These are phyloP conservation scores for Medauroidea extradentata DNA, from an alignment of 1,140 invertebrate species.

Conservation along the genomic window DNA sequence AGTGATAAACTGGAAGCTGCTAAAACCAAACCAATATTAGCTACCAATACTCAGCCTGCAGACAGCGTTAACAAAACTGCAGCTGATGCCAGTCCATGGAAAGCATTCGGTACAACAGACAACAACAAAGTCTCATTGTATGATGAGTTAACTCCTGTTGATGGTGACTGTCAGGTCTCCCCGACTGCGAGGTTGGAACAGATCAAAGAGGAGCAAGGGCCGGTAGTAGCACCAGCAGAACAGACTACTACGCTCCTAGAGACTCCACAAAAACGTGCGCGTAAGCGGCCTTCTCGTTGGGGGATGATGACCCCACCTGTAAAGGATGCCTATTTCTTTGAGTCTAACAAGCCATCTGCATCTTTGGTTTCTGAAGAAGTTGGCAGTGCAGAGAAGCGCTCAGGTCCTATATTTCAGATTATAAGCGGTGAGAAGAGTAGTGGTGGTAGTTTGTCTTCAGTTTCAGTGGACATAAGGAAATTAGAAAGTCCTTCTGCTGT, in stretches of 20 bases:
- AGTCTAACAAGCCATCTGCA: too few species aligned
- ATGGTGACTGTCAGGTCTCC: background rate
- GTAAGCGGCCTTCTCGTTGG: constrained; percentile 12
- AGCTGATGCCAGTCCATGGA: background rate
- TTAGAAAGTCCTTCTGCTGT: too few species aligned
- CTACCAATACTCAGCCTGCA: too few species aligned
- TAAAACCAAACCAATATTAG: too few species aligned
- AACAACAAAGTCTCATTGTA: background rate
- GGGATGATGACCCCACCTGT: constrained; percentile 9
- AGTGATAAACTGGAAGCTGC: too few species aligned
- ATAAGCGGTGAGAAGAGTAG: too few species aligned
- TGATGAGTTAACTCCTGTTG: background rate
- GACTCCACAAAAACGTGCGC: background rate
- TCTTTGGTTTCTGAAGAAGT: too few species aligned
- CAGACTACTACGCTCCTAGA: background rate
- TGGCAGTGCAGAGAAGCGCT: too few species aligned
- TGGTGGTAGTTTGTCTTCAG: too few species aligned
- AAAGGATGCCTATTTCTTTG: background rate
- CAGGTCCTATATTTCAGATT: too few species aligned
- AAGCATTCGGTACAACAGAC: background rate
- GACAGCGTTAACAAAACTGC: too few species aligned
- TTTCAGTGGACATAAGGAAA: too few species aligned
- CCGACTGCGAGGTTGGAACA: background rate
- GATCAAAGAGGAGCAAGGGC: background rate
- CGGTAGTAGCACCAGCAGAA: background rate